A percentile compares a stretch with the other conserved stretches of the same genome.
Conservation (phyloP, 2,888 invertebrate genomes). For the Heliconius ismenius region DNA sequence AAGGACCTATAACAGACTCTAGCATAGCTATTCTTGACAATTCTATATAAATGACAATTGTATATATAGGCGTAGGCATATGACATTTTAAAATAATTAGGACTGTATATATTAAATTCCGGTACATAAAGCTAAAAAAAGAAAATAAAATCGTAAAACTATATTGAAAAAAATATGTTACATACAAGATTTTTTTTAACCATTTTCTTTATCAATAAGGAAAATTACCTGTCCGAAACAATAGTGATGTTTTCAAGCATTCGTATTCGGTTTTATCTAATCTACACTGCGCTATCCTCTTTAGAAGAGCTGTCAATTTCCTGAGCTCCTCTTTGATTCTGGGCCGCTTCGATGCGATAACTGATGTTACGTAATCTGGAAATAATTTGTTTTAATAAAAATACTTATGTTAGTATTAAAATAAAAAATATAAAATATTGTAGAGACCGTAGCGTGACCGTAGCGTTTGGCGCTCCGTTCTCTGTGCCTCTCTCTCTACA, state of each 20-base stretch:
- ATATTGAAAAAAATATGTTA: no score
- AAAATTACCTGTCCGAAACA: constrained; percentile 88
- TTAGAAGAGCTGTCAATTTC: constrained; percentile 83
- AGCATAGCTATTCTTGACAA: no score
- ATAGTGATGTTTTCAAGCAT: constrained; percentile 90
- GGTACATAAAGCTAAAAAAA: background rate
- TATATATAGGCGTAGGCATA: no score
- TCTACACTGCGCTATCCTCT: constrained; percentile 83
- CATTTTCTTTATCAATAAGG: background rate
- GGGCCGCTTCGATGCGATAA: constrained; percentile 72
- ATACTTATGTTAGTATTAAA: background rate
- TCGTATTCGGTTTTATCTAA: constrained; percentile 92
- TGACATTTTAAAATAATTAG: no score
- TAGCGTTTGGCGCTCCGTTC: no score
- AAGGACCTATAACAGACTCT: no score
- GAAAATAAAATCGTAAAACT: no score
- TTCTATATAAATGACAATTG: no score
- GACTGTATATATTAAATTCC: background rate
- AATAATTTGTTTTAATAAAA: constrained; percentile 43
- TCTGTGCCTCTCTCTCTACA: no score
- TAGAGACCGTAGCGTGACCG: no score
- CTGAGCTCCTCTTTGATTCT: constrained; percentile 76
- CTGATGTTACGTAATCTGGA: constrained; percentile 66
- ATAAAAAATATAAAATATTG: no score
- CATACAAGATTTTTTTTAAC: no score